Conservation (phyloP, 1,140 invertebrate species). For the Drosophila navojoa region DNA sequence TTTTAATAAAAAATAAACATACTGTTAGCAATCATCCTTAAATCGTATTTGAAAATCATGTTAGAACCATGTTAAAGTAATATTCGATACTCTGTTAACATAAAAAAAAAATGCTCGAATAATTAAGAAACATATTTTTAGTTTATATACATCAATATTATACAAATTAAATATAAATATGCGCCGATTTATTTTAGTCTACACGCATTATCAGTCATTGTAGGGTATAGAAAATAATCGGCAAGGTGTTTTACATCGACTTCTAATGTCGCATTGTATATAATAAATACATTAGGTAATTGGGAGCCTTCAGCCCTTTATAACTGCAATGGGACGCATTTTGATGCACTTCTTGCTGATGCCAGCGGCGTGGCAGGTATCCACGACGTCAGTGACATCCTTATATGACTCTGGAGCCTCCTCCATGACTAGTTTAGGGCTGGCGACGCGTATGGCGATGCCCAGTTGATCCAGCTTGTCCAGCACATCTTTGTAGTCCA, state of each 20-base stretch:
- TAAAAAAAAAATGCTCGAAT: too few relatives aligned
- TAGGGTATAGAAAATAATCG: not conserved
- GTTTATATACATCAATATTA: too few relatives aligned
- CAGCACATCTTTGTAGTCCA: conserved; percentile 97
- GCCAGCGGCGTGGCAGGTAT: conserved; percentile 98
- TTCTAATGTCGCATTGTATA: not conserved
- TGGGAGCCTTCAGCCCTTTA: conserved; percentile 92
- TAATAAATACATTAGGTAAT: not conserved
- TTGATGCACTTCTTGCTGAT: conserved; percentile 99
- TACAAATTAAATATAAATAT: too few relatives aligned
- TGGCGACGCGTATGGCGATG: conserved; percentile 98
- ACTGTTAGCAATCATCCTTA: too few relatives aligned
- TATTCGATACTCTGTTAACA: too few relatives aligned
- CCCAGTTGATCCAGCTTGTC: conserved; percentile 93
- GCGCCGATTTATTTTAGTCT: too few relatives aligned
- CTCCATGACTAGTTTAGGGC: conserved; percentile 99
- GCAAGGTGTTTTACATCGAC: not conserved
- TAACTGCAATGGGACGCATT: conserved; percentile 98
- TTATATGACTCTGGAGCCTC: conserved; percentile 99
- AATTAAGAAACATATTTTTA: too few relatives aligned
- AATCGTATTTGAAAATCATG: too few relatives aligned
- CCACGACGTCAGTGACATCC: conserved; percentile 99
- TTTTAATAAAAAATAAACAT: too few relatives aligned
- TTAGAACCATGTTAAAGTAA: too few relatives aligned
- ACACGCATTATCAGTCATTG: not conserved